Percentiles rank a stretch among this genome's conserved stretches.
Conservation (phyloP, 2,888 invertebrate genomes). For the Coenonympha arcania region DNA sequence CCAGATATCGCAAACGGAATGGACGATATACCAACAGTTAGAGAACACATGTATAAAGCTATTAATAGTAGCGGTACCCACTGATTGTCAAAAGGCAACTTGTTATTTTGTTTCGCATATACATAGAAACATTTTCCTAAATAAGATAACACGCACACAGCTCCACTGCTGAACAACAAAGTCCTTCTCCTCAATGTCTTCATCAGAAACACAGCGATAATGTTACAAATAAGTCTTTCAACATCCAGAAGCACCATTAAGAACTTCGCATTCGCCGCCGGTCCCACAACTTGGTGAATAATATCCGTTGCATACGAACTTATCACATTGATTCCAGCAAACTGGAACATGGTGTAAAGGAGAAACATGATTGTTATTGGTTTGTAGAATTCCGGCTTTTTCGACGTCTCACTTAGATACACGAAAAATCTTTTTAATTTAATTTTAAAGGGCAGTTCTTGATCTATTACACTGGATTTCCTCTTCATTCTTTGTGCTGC, state of each 20-base stretch:
- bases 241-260: constrained; percentile 78
- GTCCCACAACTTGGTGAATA: constrained; percentile 74
- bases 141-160: constrained; percentile 75
- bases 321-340: constrained; percentile 80
- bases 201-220: constrained; percentile 75
- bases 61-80: constrained; percentile 69
- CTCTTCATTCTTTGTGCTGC: constrained; percentile 51
- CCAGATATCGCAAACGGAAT: constrained; percentile 82
- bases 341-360: constrained; percentile 78
- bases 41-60: constrained; percentile 72
- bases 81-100: constrained; percentile 49
- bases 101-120: constrained; percentile 46
- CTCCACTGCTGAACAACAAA: constrained; percentile 74
- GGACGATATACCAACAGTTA: constrained; percentile 76
- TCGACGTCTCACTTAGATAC: constrained; percentile 45
- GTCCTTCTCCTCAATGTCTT: constrained; percentile 75
- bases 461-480: constrained; percentile 47
- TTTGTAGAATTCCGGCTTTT: constrained; percentile 73
- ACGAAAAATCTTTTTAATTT: constrained; percentile 39
- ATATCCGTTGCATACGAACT: constrained; percentile 80
- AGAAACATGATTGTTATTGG: constrained; percentile 76
- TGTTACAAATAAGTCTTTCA: constrained; percentile 75
- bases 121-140: constrained; percentile 68
- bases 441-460: constrained; percentile 36
- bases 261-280: constrained; percentile 75